Evolutionary conservation across 2,888 invertebrate genomes (phyloP), one percentile per base, ranked within the genome.

Genomic region (Ypsolopha sequella): DNA sequence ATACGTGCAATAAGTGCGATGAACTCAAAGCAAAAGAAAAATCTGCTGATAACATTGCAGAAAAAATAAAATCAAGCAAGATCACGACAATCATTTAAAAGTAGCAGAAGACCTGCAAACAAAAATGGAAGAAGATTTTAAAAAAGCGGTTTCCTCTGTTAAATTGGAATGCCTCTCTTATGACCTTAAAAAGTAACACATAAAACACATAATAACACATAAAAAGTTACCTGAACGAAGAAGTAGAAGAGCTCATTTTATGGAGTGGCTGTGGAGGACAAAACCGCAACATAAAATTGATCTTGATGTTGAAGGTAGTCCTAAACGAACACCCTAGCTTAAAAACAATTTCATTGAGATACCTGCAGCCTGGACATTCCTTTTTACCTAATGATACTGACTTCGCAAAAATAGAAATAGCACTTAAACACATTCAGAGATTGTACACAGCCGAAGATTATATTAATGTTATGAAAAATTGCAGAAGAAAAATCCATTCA

Each of bases 191-290:
- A 55, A 55, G n/a, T n/a, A n/a, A n/a, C n/a, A n/a, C n/a, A n/a
- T n/a, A n/a, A n/a, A n/a, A n/a, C n/a, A n/a, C n/a, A n/a, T n/a
- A n/a, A n/a, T n/a, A 56, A 41, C 39, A 44, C 35, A 48, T 56
- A 9, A 36, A 43, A 45, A 44, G 33, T 11, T 10, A 52, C 14
- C 13, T 55, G 10, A 13, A 41, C 13, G 43, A 33, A 36, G 11
- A 33, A n/a, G 52, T 41, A 6, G 11, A 49, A 11, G 6, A 55
- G 7, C 36, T 54, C 43, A 48, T 46, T 35, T 49, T 57, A 6
- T 58, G 51, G 55, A 50, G 51, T 45, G 57, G 50, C 13, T 56
- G 57, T 36, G 56, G 56, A 8, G 56, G 55, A n/a, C 56, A 58
- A 35, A 56, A 56, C 50, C 49, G 54, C 9, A 58, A 53, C 51